phyloP scores from a whole-genome alignment of 2,113 vertebrate species.

The Dipodomys merriami region DNA sequence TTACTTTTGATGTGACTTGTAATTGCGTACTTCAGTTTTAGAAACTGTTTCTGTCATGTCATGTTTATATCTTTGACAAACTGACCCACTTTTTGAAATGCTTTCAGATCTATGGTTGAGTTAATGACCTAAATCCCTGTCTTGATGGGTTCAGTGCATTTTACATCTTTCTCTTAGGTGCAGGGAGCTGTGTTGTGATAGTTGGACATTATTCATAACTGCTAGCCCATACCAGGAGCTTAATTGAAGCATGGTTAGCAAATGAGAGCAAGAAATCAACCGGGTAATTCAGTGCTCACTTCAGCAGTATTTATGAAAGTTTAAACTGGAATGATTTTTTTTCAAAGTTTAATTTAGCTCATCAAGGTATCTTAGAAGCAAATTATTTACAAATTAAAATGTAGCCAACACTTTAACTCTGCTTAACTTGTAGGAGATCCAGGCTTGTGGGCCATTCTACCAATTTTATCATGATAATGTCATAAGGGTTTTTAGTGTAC shows the following conservation, averaged over 20 bases:
- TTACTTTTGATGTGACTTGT: constrained; percentile 70
- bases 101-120: constrained; percentile 52
- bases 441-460: constrained; percentile 47
- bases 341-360: not conserved
- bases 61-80: constrained; percentile 52
- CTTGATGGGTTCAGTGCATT: constrained; percentile 39
- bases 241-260: constrained; percentile 63
- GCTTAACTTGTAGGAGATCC: constrained; percentile 56
- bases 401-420: constrained; percentile 48
- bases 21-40: constrained; percentile 49
- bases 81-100: constrained; percentile 66
- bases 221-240: not conserved
- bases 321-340: constrained; percentile 60
- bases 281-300: not conserved
- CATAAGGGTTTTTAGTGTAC: constrained; percentile 71
- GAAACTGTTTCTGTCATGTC: constrained; percentile 50
- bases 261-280: constrained; percentile 58
- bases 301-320: not conserved
- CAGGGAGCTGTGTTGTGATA: constrained; percentile 31
- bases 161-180: constrained; percentile 68
- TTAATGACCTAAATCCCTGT: constrained; percentile 53
- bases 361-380: constrained; percentile 37
- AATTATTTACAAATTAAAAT: constrained; percentile 76
- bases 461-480: constrained; percentile 62
- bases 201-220: constrained; percentile 63